Evolutionary conservation across 1,140 invertebrate genomes (phyloP), one percentile per base, ranked within the genome.

Genomic region (Panonychus citri): DNA sequence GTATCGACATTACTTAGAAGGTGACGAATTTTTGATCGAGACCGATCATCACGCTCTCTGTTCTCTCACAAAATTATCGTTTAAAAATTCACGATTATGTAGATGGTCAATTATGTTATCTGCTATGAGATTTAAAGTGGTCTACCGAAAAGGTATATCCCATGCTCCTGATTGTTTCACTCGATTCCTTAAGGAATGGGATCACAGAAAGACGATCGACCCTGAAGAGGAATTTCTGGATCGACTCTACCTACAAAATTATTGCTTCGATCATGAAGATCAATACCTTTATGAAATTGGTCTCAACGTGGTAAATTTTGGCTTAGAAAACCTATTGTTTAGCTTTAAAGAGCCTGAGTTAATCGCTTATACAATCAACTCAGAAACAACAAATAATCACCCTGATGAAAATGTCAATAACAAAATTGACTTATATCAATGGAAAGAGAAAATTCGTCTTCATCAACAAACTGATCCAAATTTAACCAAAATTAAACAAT

Each of bases 1-100:
- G 62, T 77, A 76, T 63, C 66, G 74, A 34, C 61, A 72, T 39
- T 78, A 72, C 61, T 48, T 75, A 3, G 71, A 64, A 63, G 75
- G 69, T 51, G 13, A 3, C 5, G 51, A 53, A n/a, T 58, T 58
- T 37, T 43, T 4, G 1, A 46, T 58, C 5, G 19, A n/a, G 1
- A 58, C 57, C 17, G 57, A 58, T 19, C 53, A 56, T 30, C 17
- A 34, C 24, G 28, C 56, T 1, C 34, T 57, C n/a, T 26, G 19
- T 17, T 28, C 13, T 2, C 30, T 58, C 12, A 12, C 24, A 2
- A 49, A 19, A 3, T n/a, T 40, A 17, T 17, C 13, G 39, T 13
- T n/a, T 1, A 40, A 40, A 7, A 40, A 40, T 40, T 17, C 13
- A 13, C 39, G 39, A 13, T n/a, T 40, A 17, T n/a, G 19, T 40